Percentiles rank a stretch among this genome's conserved stretches.
Conservation (phyloP, 2,797 vertebrate genomes). For the Loris lydekkerianus region DNA sequence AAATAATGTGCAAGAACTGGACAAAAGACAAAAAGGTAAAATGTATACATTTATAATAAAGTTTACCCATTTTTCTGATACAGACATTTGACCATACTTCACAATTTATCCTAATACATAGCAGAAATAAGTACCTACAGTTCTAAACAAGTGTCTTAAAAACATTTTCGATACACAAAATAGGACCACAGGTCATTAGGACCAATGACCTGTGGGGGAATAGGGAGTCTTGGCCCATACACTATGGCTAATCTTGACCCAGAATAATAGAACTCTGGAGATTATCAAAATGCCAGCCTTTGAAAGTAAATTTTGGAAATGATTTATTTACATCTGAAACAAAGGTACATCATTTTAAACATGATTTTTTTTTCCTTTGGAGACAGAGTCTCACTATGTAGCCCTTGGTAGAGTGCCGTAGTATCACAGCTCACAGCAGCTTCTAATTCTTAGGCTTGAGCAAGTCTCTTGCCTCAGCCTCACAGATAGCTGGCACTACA, state of each 20-base stretch:
- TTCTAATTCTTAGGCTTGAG: no score
- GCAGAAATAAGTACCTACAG: background rate
- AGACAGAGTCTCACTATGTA: no score
- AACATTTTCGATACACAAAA: background rate
- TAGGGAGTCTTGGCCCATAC: background rate
- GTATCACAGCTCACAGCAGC: no score
- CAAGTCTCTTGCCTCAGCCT: no score
- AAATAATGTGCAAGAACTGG: background rate
- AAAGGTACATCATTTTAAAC: slow-evolving; percentile 53
- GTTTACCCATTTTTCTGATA: background rate
- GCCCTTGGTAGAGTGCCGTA: no score
- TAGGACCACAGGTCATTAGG: background rate
- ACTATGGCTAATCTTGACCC: background rate
- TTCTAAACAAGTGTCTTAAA: background rate
- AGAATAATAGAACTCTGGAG: background rate
- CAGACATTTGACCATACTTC: background rate
- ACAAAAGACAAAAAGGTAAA: background rate
- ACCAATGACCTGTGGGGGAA: background rate
- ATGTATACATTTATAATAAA: background rate
- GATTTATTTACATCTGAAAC: slow-evolving; percentile 35
- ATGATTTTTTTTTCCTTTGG: background rate
- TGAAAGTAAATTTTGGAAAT: background rate
- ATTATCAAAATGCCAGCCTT: background rate
- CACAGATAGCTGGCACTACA: no score
- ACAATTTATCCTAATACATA: background rate